Conservation (phyloP, 1,140 invertebrate species). For the Zaprionus ghesquierei region DNA sequence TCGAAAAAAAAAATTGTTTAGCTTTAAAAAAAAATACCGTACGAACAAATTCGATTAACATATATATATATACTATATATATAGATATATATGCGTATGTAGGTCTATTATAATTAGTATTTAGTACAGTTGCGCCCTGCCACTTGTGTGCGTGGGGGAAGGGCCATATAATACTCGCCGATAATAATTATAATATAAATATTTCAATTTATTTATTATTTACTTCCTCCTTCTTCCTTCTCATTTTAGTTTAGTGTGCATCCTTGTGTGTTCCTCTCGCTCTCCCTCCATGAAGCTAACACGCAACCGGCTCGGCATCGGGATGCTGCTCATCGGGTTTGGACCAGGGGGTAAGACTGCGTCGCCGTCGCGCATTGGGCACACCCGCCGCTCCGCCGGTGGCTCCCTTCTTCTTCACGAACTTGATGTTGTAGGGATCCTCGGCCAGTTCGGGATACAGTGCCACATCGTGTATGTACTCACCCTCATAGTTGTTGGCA, state of each 20-base stretch:
- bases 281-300: constrained; percentile 52
- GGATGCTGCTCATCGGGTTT: constrained; percentile 15
- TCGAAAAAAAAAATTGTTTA: neutral
- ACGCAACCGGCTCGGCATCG: constrained; percentile 32
- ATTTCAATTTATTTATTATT: neutral
- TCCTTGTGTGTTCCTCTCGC: too few species aligned
- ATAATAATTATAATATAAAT: neutral
- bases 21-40: neutral
- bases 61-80: neutral
- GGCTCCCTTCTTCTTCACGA: constrained; percentile 89
- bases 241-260: neutral
- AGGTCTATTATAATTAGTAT: neutral
- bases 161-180: neutral
- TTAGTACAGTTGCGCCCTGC: neutral
- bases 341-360: constrained; percentile 51
- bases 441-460: constrained; percentile 96
- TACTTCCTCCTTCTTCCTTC: too few species aligned
- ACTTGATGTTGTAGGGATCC: constrained; percentile 96
- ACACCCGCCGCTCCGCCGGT: constrained; percentile 74
- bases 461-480: constrained; percentile 94
- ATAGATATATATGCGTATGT: neutral
- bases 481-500: constrained; percentile 92
- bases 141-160: too few species aligned
- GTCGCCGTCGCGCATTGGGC: constrained; percentile 60
- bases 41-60: neutral